Conservation (phyloP, 2,113 vertebrate genomes). For the Seriola quinqueradiata region DNA sequence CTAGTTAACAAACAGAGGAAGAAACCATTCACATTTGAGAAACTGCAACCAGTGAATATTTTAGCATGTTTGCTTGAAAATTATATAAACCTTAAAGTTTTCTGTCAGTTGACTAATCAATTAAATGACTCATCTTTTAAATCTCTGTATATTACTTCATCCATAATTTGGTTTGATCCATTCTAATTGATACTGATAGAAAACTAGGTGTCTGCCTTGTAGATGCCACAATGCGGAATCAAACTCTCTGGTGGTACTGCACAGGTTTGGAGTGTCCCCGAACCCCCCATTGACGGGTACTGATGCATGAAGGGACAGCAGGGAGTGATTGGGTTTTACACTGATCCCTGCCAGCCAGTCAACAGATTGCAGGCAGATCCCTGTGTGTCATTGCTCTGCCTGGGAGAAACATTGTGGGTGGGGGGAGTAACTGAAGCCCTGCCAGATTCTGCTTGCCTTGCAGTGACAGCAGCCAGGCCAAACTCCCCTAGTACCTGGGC, state of each 20-base stretch:
- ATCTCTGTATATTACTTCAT: background rate
- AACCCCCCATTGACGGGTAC: slow-evolving; percentile 18
- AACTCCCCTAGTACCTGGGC: slow-evolving; percentile 31
- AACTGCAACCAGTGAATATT: too few species aligned
- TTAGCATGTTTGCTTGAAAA: too few species aligned
- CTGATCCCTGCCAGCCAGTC: slow-evolving; percentile 49
- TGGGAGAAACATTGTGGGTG: slow-evolving; percentile 36
- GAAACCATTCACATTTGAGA: too few species aligned
- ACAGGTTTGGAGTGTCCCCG: background rate
- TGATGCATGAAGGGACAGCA: slow-evolving; percentile 41
- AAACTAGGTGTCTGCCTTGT: background rate
- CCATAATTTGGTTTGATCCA: background rate
- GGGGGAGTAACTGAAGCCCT: slow-evolving; percentile 34
- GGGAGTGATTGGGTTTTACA: slow-evolving; percentile 37
- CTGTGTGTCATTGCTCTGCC: slow-evolving; percentile 11
- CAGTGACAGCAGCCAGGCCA: slow-evolving; percentile 39
- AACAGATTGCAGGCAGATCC: slow-evolving; percentile 63
- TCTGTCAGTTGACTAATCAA: background rate
- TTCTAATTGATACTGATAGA: background rate
- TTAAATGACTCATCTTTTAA: too few species aligned
- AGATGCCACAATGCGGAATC: background rate
- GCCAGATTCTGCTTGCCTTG: slow-evolving; percentile 42
- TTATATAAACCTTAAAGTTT: background rate
- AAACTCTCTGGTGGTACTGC: background rate
- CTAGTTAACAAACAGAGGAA: too few species aligned